A percentile compares a stretch with the other conserved stretches of the same genome.
Conservation (phyloP, 2,113 vertebrate species). For the Hyperoodon ampullatus region DNA sequence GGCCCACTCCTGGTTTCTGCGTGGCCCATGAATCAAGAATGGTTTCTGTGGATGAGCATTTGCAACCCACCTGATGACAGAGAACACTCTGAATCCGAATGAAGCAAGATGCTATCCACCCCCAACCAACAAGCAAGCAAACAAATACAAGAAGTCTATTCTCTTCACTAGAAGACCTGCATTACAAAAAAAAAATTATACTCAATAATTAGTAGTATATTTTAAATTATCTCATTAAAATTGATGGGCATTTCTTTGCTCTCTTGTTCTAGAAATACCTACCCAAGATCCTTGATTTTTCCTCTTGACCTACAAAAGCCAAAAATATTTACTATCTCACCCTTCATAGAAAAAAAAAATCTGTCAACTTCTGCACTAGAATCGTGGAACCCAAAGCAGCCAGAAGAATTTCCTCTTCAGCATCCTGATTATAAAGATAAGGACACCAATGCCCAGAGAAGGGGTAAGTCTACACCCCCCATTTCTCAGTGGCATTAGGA, state of each 20-base stretch:
- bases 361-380: background rate
- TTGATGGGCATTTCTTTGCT: background rate
- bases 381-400: background rate
- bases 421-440: background rate
- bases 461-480: rapidly evolving
- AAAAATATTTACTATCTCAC: background rate
- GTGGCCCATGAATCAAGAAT: background rate
- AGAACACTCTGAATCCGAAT: background rate
- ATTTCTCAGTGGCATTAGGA: background rate
- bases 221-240: background rate
- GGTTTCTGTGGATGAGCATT: background rate
- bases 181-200: background rate
- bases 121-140: background rate
- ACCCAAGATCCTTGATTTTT: background rate
- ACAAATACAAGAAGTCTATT: background rate
- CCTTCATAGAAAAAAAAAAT: conserved; percentile 17
- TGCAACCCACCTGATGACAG: background rate
- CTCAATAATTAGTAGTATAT: background rate
- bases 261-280: background rate
- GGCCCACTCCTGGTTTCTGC: background rate
- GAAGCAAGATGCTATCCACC: background rate
- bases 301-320: background rate
- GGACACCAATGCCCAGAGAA: background rate
- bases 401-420: background rate
- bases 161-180: background rate